These are phyloP conservation scores for Stichodactyla mertensii DNA, from an alignment of 64 coral and sea anemone genomes.

Conservation along the genomic window DNA sequence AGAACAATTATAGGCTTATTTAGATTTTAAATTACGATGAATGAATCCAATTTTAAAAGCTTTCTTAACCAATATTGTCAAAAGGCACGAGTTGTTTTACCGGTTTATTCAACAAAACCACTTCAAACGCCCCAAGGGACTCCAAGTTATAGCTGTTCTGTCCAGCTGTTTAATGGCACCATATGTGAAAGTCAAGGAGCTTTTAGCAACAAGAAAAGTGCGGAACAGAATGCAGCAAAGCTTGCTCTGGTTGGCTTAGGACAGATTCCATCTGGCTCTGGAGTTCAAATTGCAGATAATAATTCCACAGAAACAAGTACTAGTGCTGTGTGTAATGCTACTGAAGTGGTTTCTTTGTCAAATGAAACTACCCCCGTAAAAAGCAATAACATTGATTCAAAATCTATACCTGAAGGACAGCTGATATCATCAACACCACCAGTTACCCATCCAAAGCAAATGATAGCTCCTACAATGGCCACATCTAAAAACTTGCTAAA, in stretches of 20 bases:
- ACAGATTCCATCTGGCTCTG: background rate
- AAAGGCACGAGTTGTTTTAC: background rate
- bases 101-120: background rate
- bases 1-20: background rate
- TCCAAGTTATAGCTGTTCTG: background rate
- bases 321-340: background rate
- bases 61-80: conserved; percentile 3
- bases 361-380: background rate
- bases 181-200: conserved; percentile 21
- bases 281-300: background rate
- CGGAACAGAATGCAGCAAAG: conserved; percentile 52
- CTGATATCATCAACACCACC: background rate
- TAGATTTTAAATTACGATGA: background rate
- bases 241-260: conserved; percentile 18
- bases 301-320: background rate
- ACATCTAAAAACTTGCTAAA: conserved; percentile 48
- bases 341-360: background rate
- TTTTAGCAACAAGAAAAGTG: conserved; percentile 54
- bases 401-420: background rate
- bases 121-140: background rate
- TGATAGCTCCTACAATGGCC: background rate
- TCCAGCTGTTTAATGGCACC: background rate
- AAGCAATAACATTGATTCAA: background rate
- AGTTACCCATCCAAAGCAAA: background rate
- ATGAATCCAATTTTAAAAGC: background rate